phyloP scores from a whole-genome alignment of 2,888 invertebrate species.

The Calameuta pallipes region DNA sequence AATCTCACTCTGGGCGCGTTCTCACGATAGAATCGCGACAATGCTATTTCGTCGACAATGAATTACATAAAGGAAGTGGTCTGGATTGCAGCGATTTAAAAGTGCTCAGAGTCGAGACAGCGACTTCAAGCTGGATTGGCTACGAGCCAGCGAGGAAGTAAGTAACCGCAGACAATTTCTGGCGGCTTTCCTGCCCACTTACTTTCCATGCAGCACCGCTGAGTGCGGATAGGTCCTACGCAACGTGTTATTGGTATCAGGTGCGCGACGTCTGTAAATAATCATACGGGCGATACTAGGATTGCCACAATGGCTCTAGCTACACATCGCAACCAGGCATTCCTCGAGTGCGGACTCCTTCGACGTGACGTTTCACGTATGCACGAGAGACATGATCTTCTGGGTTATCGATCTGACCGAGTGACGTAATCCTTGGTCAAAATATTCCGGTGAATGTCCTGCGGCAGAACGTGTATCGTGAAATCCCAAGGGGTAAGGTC shows the following conservation, averaged over 20 bases:
- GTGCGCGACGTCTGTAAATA: constrained; percentile 13
- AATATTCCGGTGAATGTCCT: not conserved
- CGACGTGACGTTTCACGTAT: not conserved
- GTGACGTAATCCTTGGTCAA: not conserved
- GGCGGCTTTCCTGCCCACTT: not conserved
- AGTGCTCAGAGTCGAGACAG: not conserved
- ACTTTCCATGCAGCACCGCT: not conserved
- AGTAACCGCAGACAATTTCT: constrained; percentile 3
- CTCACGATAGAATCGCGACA: not conserved
- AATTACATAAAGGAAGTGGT: not conserved
- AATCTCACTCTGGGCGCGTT: not conserved
- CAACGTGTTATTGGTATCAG: constrained; percentile 27
- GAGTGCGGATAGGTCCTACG: not conserved
- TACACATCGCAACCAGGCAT: no score
- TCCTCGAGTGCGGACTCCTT: not conserved
- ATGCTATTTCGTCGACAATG: not conserved
- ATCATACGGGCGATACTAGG: not conserved
- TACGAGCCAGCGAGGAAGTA: not conserved
- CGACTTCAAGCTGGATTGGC: constrained; percentile 1
- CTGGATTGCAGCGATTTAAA: not conserved
- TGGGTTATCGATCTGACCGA: not conserved
- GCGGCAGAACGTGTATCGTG: not conserved
- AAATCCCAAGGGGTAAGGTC: not conserved
- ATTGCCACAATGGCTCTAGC: not conserved
- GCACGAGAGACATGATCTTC: not conserved